phyloP scores from a whole-genome alignment of 1,140 invertebrate species.

The Drosophila miranda region DNA sequence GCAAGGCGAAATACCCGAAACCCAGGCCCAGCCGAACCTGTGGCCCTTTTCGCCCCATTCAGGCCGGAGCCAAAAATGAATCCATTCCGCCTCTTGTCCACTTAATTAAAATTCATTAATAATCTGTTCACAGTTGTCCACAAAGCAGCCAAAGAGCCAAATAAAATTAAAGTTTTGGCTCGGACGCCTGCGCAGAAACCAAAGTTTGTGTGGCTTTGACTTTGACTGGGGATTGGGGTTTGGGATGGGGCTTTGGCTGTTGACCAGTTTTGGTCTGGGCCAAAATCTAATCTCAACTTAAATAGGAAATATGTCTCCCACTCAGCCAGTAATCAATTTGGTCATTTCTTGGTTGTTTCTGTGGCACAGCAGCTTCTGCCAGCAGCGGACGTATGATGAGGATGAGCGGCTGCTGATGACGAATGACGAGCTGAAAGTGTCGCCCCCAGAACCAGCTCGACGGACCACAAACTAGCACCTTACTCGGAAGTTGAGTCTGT shows the following conservation, averaged over 20 bases:
- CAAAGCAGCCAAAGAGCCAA: constrained; percentile 13
- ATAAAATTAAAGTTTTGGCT: constrained; percentile 69
- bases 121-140: constrained; percentile 38
- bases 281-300: constrained; percentile 40
- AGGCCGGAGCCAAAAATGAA: too few relatives aligned
- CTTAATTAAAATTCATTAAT: constrained; percentile 77
- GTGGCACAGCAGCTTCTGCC: constrained; percentile 43
- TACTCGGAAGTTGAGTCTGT: neutral
- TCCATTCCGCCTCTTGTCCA: constrained; percentile 19
- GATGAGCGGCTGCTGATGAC: constrained; percentile 38
- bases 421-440: constrained; percentile 38
- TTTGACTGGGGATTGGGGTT: too few relatives aligned
- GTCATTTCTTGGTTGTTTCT: constrained; percentile 27
- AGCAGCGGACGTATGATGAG: constrained; percentile 44
- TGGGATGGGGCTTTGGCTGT: constrained; percentile 15
- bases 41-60: neutral
- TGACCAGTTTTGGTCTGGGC: constrained; percentile 61
- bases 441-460: constrained; percentile 34
- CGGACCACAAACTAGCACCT: constrained; percentile 35
- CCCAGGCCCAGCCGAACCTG: neutral
- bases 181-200: constrained; percentile 40
- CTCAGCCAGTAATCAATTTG: constrained; percentile 50
- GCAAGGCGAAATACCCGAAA: constrained; percentile 45
- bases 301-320: constrained; percentile 70
- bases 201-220: constrained; percentile 2